These are phyloP conservation scores for Nowickia ferox DNA, from an alignment of 2,888 invertebrate species.

Conservation along the genomic window DNA sequence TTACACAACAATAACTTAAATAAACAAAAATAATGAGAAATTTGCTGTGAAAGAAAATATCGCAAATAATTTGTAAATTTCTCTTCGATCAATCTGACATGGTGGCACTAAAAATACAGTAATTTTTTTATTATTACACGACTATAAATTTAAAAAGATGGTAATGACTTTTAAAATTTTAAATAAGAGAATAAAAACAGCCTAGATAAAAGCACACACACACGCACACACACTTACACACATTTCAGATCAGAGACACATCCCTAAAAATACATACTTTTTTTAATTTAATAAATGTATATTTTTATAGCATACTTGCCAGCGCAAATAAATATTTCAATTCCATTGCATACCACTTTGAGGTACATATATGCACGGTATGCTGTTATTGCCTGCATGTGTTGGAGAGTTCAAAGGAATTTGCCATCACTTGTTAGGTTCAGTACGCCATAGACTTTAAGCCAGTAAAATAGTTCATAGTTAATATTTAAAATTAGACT, in stretches of 20 bases:
- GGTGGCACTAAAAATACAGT: neutral
- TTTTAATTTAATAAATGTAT: neutral
- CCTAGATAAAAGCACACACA: neutral
- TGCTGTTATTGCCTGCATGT: neutral
- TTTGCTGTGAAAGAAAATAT: neutral
- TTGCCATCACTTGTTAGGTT: constrained; percentile 51
- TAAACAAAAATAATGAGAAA: neutral
- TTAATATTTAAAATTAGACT: constrained; percentile 8
- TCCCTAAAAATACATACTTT: constrained; percentile 41
- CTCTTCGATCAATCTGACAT: neutral
- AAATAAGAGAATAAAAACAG: neutral
- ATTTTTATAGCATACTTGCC: neutral
- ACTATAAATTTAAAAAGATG: neutral
- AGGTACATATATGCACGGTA: neutral
- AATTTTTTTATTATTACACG: neutral
- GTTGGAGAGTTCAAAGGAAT: constrained; percentile 64
- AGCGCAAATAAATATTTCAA: constrained; percentile 54
- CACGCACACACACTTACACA: neutral
- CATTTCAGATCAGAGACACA: constrained; percentile 43
- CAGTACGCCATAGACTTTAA: constrained; percentile 65
- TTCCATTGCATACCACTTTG: constrained; percentile 50
- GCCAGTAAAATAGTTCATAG: constrained; percentile 52
- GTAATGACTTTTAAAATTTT: constrained; percentile 33
- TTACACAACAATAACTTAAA: neutral
- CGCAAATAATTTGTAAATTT: neutral